Evolutionary conservation across 2,797 vertebrate genomes (phyloP).

Genomic region (Dallia pectoralis): DNA sequence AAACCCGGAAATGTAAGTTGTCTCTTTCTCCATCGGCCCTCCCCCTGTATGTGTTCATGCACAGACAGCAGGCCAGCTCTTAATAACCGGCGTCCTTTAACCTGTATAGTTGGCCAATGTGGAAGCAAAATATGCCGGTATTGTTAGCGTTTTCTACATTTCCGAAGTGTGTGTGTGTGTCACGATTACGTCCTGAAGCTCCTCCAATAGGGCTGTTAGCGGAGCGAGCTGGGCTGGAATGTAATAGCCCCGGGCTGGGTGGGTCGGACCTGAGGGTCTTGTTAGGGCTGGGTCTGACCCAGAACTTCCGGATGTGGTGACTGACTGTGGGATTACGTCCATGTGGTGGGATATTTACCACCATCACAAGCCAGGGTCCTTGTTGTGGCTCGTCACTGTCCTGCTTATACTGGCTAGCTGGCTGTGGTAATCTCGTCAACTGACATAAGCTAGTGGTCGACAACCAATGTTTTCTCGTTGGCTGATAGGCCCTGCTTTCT

Average conservation of each 20-base stretch:
- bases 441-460: too few species aligned
- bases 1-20: neutral
- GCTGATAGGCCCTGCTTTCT: too few species aligned
- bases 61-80: constrained; percentile 1
- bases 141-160: neutral
- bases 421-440: neutral
- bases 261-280: too few species aligned
- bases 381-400: neutral
- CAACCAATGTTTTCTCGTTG: too few species aligned
- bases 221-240: too few species aligned
- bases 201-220: too few species aligned
- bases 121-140: neutral
- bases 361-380: neutral
- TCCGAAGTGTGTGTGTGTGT: neutral
- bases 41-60: neutral
- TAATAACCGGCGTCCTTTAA: neutral
- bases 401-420: neutral
- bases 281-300: neutral
- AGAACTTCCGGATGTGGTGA: neutral
- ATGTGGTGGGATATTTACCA: neutral
- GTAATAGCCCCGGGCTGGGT: too few species aligned
- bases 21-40: constrained; percentile 4
- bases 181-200: neutral
- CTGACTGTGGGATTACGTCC: neutral
- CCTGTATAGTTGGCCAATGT: neutral